phyloP scores from a whole-genome alignment of 23 tunicate species.

The Clavelina lepadiformis region DNA sequence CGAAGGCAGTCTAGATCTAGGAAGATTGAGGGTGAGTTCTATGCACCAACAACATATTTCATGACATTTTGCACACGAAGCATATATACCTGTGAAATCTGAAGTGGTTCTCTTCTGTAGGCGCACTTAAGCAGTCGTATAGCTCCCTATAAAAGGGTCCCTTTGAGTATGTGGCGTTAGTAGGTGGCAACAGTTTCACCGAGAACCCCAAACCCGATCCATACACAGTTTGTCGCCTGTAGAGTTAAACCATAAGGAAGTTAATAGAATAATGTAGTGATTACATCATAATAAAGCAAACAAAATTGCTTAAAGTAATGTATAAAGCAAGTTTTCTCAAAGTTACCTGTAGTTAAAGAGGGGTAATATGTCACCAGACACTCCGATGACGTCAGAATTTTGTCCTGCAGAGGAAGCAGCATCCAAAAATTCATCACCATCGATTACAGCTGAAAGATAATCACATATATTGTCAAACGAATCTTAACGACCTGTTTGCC shows the following conservation, averaged over 20 bases:
- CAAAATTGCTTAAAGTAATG: too few species aligned
- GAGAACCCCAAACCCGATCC: too few species aligned
- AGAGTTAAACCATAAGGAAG: too few species aligned
- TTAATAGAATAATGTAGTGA: too few species aligned
- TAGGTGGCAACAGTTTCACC: conserved; percentile 19
- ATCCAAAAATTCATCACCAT: conserved; percentile 27
- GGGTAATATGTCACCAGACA: background rate
- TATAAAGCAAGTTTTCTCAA: too few species aligned
- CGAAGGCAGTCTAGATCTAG: conserved; percentile 12
- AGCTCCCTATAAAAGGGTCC: conserved; percentile 67
- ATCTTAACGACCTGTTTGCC: too few species aligned
- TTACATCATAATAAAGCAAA: too few species aligned
- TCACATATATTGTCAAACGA: too few species aligned
- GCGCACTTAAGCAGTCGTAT: conserved; percentile 52
- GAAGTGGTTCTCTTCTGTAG: conserved; percentile 59
- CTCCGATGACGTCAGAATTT: conserved; percentile 38
- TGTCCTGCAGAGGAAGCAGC: conserved; percentile 25
- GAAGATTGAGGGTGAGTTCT: too few species aligned
- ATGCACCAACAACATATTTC: too few species aligned
- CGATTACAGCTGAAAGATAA: conserved; percentile 25
- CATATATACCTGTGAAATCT: conserved; percentile 78
- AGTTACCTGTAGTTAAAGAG: conserved; percentile 32
- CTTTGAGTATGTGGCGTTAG: conserved; percentile 9
- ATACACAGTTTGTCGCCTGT: too few species aligned
- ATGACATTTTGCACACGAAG: too few species aligned